A percentile compares a stretch with the other conserved stretches of the same genome.
Evolutionary conservation across 2,797 vertebrate genomes (phyloP).

Genomic region (Myotis findleyi): DNA sequence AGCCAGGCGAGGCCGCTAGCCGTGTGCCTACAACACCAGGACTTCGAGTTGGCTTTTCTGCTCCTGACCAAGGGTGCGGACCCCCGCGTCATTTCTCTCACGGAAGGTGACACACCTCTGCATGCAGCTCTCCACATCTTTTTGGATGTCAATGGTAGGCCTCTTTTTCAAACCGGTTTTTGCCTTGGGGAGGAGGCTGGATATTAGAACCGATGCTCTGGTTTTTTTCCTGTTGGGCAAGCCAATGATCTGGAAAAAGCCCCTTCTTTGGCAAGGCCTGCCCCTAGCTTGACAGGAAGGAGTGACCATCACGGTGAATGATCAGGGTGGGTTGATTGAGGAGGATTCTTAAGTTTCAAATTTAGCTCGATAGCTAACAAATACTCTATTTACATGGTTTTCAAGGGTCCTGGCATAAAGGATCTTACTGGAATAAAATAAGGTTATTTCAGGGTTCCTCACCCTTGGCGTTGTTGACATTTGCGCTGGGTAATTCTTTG

Average conservation of each 20-base stretch:
- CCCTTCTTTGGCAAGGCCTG: not conserved
- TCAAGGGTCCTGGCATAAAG: not conserved
- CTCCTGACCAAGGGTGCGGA: constrained; percentile 87
- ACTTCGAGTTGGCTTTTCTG: constrained; percentile 85
- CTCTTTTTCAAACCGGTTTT: not conserved
- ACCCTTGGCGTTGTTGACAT: not conserved
- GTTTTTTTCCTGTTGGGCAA: not conserved
- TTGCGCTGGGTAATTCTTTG: not conserved
- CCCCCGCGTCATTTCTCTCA: constrained; percentile 78
- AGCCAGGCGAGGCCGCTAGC: constrained; percentile 81
- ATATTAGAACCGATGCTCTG: not conserved
- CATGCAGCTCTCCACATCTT: constrained; percentile 88
- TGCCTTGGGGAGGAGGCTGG: not conserved
- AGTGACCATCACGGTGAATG: not conserved
- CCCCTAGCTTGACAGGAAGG: not conserved
- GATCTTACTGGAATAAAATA: not conserved
- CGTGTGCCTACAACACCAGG: constrained; percentile 82
- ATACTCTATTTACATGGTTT: not conserved
- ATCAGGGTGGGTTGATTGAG: not conserved
- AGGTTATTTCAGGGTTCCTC: not conserved
- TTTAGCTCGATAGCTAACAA: not conserved
- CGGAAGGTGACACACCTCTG: constrained; percentile 88
- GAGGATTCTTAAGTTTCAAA: not conserved
- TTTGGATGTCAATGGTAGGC: constrained; percentile 86
- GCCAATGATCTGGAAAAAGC: not conserved